Conservation (phyloP, 2,888 invertebrate species). For the Hemistola chrysoprasaria region DNA sequence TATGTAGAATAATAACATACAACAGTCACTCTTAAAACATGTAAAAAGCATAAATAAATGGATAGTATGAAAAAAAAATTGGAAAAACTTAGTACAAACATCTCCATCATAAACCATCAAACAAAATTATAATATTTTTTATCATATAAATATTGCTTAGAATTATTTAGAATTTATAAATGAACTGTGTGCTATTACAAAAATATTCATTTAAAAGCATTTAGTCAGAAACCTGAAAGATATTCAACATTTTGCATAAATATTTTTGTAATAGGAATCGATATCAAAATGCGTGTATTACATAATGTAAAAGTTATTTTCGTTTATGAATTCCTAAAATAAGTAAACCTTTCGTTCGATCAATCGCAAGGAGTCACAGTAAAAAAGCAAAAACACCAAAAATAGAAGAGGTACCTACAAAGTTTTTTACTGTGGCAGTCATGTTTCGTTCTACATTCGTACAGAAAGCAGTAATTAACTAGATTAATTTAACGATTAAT, state of each 20-base stretch:
- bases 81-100: constrained; percentile 66
- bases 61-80: constrained; percentile 67
- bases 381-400: constrained; percentile 1
- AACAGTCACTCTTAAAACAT: constrained; percentile 48
- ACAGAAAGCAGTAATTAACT: constrained; percentile 14
- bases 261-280: no score
- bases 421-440: constrained; percentile 10
- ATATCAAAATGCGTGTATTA: no score
- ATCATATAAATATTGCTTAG: no score
- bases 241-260: no score
- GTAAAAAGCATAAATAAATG: constrained; percentile 43
- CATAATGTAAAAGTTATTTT: no score
- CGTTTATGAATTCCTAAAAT: no score
- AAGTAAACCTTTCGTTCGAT: constrained; percentile 2
- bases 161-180: no score
- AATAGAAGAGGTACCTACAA: no score
- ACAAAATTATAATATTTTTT: constrained; percentile 29
- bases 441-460: constrained; percentile 12
- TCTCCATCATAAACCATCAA: constrained; percentile 47
- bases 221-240: no score
- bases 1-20: constrained; percentile 51
- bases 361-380: constrained; percentile 2
- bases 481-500: constrained; percentile 18
- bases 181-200: no score
- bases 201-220: no score